Evolutionary conservation across 1,140 invertebrate genomes (phyloP), one percentile per base, ranked within the genome.

Genomic region (Diabrotica undecimpunctata): DNA sequence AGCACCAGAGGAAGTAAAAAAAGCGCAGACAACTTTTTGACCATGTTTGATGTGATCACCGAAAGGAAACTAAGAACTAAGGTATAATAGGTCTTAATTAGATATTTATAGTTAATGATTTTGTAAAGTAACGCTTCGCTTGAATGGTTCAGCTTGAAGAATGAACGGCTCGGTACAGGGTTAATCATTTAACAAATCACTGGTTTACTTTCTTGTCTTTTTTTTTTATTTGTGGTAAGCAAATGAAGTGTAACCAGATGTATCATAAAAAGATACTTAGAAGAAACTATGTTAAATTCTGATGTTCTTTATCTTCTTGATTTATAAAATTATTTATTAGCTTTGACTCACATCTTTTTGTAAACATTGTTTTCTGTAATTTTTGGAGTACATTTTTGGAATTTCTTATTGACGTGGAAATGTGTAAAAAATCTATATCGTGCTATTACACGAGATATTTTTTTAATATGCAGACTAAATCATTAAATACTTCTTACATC

Each of bases 51-150:
- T 46, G n/a, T 25, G 25, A 25, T 46, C n/a, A 46, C 8, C 8
- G n/a, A 46, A 6, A 46, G 8, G 41, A 46, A 46, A 46, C 8
- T 46, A 46, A 46, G n/a, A 8, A 46, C 41, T 46, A 46, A 46
- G 9, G 53, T 60, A 12, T 25, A 51, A 50, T 37, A 50, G 38
- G 39, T n/a, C 39, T 39, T 60, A 60, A 60, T 60, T 54, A 67
- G 64, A 52, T 66, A 70, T 72, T 67, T 64, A 66, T 61, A 69
- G 46, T 56, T 38, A 54, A 53, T 41, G 39, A 59, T 54, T 66
- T 70, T 61, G 66, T 63, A 57, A 54, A 58, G 69, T 67, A 67
- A 67, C 50, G 69, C 54, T 67, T 52, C 59, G 66, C 56, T 70
- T 62, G 61, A 56, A 51, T 66, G 56, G 64, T 62, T 67, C 59